Base-by-base conservation (phyloP, 2,888 invertebrate species). In the Drosophila ustulata region DNA sequence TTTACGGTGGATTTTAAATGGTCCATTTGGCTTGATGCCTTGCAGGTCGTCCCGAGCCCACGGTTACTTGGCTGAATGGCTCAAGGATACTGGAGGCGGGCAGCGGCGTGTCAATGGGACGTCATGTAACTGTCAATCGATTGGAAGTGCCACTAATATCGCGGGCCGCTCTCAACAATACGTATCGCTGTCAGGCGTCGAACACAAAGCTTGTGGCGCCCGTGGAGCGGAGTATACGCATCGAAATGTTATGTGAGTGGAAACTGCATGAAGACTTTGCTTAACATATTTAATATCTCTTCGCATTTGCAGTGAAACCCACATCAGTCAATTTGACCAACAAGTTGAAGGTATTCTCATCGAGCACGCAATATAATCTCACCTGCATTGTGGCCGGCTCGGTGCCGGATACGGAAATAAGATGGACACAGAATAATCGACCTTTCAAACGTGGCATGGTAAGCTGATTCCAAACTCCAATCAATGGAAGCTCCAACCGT, bases 201-300 rank as follows among this genome's bases (percentile, higher is more conserved):
- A 97, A 97, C 91, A 97, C 97, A 47, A 96, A 97, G 92, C 94
- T 97, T 70, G 96, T 96, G 91, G 95, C 96, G 90, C 97, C 97
- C 1, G 94, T 96, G 63, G 97, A 97, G 92, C 96, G 96, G 91
- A 96, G 95, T 76, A 96, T 97, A 81, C 94, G 96, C 83, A 94
- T 97, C 84, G 97, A 97, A 92, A 95, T 97, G 94, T 94, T 96
- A 90, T 93, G 97, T 97, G 93, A 96, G 97, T 96, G n/a, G 81
- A 25, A 28, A 7, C 23, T 58, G 49, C 28, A 39, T 30, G n/a
- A n/a, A n/a, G n/a, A n/a, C n/a, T n/a, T n/a, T 11, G 30, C 30
- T 46, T 25, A 37, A 18, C 26, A 8, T 37, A 39, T 59, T 58
- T 57, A 32, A 45, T 51, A 39, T 13, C 13, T 39, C n/a, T 28